Percentiles rank a stretch among this genome's conserved stretches.
These are phyloP conservation scores for Hirtodrosophila histrioides DNA, from an alignment of 2,888 invertebrate genomes.

Conservation along the genomic window DNA sequence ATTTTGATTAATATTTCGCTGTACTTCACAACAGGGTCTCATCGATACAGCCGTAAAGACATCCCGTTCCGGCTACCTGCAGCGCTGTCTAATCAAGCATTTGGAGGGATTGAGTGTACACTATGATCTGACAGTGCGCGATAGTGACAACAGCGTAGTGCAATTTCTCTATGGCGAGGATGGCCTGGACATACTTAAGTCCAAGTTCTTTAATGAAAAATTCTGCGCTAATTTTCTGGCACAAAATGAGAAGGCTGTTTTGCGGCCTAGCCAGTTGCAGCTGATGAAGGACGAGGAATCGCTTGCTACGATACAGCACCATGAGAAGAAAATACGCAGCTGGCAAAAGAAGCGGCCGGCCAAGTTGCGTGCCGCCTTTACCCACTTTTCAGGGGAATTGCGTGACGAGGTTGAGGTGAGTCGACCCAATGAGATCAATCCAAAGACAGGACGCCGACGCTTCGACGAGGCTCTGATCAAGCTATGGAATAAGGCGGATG, in stretches of 20 bases:
- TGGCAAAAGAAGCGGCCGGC: conserved; percentile 87
- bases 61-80: conserved; percentile 98
- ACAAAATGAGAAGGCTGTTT: conserved; percentile 90
- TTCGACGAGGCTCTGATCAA: conserved; percentile 87
- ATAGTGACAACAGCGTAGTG: conserved; percentile 95
- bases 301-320: conserved; percentile 85
- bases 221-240: conserved; percentile 92
- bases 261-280: conserved; percentile 86
- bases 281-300: conserved; percentile 86
- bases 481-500: conserved; percentile 88
- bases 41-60: conserved; percentile 99
- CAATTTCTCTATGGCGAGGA: conserved; percentile 98
- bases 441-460: conserved; percentile 86
- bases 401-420: conserved; percentile 85
- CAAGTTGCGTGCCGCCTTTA: conserved; percentile 86
- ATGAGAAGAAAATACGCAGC: conserved; percentile 86
- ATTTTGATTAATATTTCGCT: neutral
- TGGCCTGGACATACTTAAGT: conserved; percentile 94
- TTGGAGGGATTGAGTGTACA: conserved; percentile 96
- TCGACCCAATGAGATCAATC: conserved; percentile 84
- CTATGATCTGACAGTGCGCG: conserved; percentile 98
- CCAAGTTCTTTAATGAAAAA: conserved; percentile 89
- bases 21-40: conserved; percentile 88
- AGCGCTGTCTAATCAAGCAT: conserved; percentile 98
- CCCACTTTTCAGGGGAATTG: conserved; percentile 86